phyloP scores from a whole-genome alignment of 64 coral and sea anemone genomes.

The Dendronephthya gigantea region DNA sequence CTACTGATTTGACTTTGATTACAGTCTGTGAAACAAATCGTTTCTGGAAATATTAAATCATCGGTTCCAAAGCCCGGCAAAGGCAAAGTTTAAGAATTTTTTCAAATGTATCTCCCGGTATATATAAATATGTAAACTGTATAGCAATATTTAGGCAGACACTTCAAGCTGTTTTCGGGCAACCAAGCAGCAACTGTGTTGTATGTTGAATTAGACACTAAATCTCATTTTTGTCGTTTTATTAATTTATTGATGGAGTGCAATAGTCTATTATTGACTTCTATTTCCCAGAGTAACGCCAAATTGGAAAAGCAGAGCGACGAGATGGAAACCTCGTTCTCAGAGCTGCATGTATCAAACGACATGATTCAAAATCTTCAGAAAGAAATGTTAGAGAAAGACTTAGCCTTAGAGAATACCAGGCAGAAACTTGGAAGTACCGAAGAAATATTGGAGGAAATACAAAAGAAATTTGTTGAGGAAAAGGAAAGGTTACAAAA shows the following conservation, averaged over 20 bases:
- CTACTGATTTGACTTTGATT: no score
- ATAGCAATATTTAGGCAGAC: no score
- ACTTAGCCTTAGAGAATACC: not conserved
- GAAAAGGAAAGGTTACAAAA: not conserved
- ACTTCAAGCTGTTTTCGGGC: no score
- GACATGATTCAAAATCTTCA: conserved; percentile 13
- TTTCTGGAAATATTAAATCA: no score
- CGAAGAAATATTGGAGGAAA: not conserved
- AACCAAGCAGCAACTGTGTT: no score
- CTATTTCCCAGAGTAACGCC: not conserved
- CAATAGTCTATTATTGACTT: not conserved
- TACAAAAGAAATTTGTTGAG: not conserved
- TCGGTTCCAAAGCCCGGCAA: no score
- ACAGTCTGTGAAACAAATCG: no score
- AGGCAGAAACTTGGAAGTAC: not conserved
- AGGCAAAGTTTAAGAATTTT: no score
- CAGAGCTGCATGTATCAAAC: not conserved
- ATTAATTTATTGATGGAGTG: not conserved
- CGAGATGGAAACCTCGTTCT: conserved; percentile 17
- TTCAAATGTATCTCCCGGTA: no score
- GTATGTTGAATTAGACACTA: no score
- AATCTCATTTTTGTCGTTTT: no score
- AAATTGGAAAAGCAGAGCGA: not conserved
- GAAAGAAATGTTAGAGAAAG: not conserved
- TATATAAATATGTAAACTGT: no score